A percentile compares a stretch with the other conserved stretches of the same genome.
phyloP scores from a whole-genome alignment of 2,113 vertebrate species.

The Saguinus imperator region DNA sequence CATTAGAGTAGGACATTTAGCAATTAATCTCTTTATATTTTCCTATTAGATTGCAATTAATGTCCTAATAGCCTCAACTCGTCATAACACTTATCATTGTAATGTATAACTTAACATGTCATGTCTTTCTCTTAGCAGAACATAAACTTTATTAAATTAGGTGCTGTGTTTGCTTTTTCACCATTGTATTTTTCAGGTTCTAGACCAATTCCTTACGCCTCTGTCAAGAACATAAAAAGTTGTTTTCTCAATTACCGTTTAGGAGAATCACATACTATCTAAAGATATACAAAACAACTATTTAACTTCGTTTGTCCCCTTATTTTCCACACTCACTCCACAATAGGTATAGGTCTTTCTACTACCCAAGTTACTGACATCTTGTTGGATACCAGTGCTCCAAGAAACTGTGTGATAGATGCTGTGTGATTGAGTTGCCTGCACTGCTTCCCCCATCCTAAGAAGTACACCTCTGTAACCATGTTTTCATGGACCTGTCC shows the following conservation, averaged over 20 bases:
- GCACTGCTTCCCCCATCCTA: background rate
- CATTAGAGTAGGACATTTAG: too few relatives aligned
- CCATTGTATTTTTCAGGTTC: background rate
- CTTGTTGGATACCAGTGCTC: background rate
- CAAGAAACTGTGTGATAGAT: constrained; percentile 12
- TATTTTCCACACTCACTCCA: background rate
- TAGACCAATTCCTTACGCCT: background rate
- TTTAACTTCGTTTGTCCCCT: constrained; percentile 4
- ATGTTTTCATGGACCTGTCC: background rate
- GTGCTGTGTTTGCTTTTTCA: background rate
- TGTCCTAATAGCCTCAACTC: background rate
- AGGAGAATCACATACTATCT: background rate
- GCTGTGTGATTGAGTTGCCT: background rate
- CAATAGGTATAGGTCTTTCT: background rate
- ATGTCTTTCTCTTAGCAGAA: background rate
- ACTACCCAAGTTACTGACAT: background rate
- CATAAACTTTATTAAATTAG: constrained; percentile 28
- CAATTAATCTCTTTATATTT: too few relatives aligned
- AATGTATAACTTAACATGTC: background rate
- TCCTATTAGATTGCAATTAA: background rate
- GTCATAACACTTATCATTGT: background rate
- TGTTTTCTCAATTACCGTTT: background rate
- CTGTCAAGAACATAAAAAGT: background rate
- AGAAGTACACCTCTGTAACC: background rate
- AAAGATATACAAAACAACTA: background rate